Conservation (phyloP, 2,113 vertebrate genomes). For the Sebastes fasciatus region DNA sequence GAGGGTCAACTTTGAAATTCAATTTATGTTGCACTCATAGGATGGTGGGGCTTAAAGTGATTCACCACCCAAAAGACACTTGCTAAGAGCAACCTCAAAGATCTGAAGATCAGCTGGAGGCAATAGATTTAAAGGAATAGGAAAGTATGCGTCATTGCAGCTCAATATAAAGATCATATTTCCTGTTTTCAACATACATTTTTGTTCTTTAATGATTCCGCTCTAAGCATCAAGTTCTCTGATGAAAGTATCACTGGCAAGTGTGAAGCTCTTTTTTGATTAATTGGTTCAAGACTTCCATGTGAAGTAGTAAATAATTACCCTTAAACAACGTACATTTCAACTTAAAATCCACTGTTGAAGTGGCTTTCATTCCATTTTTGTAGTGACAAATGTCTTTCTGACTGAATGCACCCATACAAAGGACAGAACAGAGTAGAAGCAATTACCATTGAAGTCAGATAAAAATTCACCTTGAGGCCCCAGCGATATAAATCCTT, state of each 20-base stretch:
- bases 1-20: slow-evolving; percentile 56
- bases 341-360: background rate
- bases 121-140: background rate
- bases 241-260: background rate
- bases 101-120: background rate
- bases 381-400: slow-evolving; percentile 21
- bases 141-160: no score
- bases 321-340: background rate
- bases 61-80: background rate
- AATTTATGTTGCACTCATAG: slow-evolving; percentile 20
- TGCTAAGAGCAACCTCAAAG: background rate
- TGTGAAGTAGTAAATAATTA: slow-evolving; percentile 1
- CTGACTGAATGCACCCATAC: slow-evolving; percentile 24
- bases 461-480: slow-evolving; percentile 61
- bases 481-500: slow-evolving; percentile 32
- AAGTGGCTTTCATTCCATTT: slow-evolving; percentile 1
- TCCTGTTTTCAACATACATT: no score
- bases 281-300: background rate
- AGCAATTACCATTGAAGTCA: slow-evolving; percentile 29
- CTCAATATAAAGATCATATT: no score
- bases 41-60: background rate
- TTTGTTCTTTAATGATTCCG: background rate
- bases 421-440: slow-evolving; percentile 27
- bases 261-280: background rate
- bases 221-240: background rate